A percentile compares a stretch with the other conserved stretches of the same genome.
Conservation (phyloP, 2,113 vertebrate genomes). For the Gymnocephalus cernua region DNA sequence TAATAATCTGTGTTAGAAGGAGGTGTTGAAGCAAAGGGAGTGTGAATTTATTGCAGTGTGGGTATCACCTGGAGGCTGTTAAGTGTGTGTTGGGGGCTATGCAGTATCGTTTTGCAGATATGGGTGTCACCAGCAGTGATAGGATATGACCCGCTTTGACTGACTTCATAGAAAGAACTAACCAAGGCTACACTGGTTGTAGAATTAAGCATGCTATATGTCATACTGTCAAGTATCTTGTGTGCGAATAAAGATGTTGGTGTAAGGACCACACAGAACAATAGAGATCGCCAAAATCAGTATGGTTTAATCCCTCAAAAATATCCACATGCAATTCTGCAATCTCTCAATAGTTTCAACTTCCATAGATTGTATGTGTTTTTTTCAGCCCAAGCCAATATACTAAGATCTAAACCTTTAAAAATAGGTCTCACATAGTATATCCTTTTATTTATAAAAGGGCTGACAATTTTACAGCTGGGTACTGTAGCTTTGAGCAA, state of each 20-base stretch:
- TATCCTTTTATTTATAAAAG: too few relatives aligned
- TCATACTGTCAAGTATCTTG: not conserved
- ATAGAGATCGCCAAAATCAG: not conserved
- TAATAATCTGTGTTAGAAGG: slow-evolving; percentile 63
- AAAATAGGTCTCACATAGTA: too few relatives aligned
- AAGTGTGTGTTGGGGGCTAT: not conserved
- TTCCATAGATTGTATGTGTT: too few relatives aligned
- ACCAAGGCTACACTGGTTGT: not conserved
- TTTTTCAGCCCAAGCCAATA: too few relatives aligned
- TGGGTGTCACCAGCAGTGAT: not conserved
- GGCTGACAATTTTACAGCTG: too few relatives aligned
- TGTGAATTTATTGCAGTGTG: slow-evolving; percentile 52
- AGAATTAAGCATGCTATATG: not conserved
- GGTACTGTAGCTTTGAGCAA: too few relatives aligned
- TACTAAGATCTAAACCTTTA: too few relatives aligned
- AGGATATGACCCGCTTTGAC: slow-evolving; percentile 23
- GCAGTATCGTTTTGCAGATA: slow-evolving; percentile 5
- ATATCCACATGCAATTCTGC: too few relatives aligned
- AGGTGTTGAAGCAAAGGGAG: slow-evolving; percentile 56
- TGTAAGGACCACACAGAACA: not conserved
- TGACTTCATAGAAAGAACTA: not conserved
- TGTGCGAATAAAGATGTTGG: not conserved
- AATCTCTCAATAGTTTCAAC: too few relatives aligned
- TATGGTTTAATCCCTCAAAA: not conserved
- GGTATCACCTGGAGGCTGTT: slow-evolving; percentile 32